Evolutionary conservation across 2,888 invertebrate genomes (phyloP).

Genomic region (Erynnis tages): DNA sequence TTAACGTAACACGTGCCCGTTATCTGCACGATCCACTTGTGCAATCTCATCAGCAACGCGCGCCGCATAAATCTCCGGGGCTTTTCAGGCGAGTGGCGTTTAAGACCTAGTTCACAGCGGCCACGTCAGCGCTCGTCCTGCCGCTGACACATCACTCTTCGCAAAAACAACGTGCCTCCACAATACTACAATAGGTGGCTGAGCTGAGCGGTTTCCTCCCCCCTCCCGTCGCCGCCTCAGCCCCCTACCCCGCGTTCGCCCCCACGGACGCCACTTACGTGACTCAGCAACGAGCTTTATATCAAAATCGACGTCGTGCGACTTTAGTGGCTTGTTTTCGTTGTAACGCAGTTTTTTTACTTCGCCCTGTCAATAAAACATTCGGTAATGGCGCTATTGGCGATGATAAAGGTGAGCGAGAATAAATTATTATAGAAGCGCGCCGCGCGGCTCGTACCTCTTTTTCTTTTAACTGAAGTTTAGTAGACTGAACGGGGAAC

Average conservation of each 20-base stretch:
- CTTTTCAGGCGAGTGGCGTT: slow-evolving; percentile 47
- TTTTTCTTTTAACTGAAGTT: slow-evolving; percentile 49
- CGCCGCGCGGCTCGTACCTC: slow-evolving; percentile 15
- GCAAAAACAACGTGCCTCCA: slow-evolving; percentile 74
- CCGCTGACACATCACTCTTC: slow-evolving; percentile 67
- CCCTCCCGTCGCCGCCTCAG: slow-evolving; percentile 37
- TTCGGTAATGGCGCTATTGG: slow-evolving; percentile 56
- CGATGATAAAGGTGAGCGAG: slow-evolving; percentile 55
- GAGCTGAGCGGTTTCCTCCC: slow-evolving; percentile 61
- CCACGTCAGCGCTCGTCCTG: slow-evolving; percentile 53
- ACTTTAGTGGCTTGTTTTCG: slow-evolving; percentile 67
- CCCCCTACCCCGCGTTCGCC: slow-evolving; percentile 32
- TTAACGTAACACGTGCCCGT: slow-evolving; percentile 33
- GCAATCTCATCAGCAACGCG: slow-evolving; percentile 43
- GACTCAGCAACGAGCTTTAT: slow-evolving; percentile 70
- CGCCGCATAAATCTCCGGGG: slow-evolving; percentile 49
- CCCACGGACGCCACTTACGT: slow-evolving; percentile 57
- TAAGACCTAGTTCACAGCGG: slow-evolving; percentile 49
- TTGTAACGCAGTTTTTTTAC: slow-evolving; percentile 52
- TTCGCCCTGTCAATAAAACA: slow-evolving; percentile 53
- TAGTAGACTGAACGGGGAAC: slow-evolving; percentile 34
- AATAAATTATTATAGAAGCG: slow-evolving; percentile 37
- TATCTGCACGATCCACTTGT: slow-evolving; percentile 30
- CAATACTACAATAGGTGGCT: slow-evolving; percentile 73
- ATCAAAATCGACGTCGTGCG: slow-evolving; percentile 70